Percentiles rank a stretch among this genome's conserved stretches.
Evolutionary conservation across 2,113 vertebrate species (phyloP).

Genomic region (Trematomus loennbergii): DNA sequence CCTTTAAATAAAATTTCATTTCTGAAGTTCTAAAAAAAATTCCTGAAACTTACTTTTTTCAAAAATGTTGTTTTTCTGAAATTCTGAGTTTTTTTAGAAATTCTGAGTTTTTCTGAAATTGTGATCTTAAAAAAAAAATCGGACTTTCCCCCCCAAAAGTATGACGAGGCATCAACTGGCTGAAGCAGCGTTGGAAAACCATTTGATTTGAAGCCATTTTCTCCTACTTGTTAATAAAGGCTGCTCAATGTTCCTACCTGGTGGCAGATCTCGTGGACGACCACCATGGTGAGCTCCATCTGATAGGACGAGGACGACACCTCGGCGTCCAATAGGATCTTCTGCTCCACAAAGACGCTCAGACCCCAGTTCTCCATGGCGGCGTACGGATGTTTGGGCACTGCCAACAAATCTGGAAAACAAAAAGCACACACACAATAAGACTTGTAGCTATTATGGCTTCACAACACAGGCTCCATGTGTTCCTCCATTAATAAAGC

Average conservation of each 20-base stretch:
- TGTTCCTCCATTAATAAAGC: slow-evolving; percentile 27
- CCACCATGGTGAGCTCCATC: slow-evolving; percentile 82
- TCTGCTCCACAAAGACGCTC: slow-evolving; percentile 80
- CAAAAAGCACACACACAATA: slow-evolving; percentile 21
- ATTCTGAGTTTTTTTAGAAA: no score
- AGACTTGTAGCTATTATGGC: background rate
- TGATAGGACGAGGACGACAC: slow-evolving; percentile 77
- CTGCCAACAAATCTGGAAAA: slow-evolving; percentile 72
- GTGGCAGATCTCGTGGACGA: slow-evolving; percentile 82
- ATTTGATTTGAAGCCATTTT: no score
- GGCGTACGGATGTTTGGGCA: slow-evolving; percentile 79
- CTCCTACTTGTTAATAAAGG: no score
- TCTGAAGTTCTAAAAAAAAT: no score
- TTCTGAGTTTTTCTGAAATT: no score
- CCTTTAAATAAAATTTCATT: no score
- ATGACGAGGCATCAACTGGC: no score
- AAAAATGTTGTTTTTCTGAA: no score
- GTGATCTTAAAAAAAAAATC: no score
- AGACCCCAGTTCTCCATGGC: slow-evolving; percentile 83
- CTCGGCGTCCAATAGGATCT: slow-evolving; percentile 76
- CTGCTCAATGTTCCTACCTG: slow-evolving; percentile 53
- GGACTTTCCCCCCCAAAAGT: no score
- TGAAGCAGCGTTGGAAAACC: no score
- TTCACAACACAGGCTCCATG: background rate
- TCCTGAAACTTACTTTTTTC: no score